Evolutionary conservation across 2,113 vertebrate genomes (phyloP).

Genomic region (Salvelinus sp.): DNA sequence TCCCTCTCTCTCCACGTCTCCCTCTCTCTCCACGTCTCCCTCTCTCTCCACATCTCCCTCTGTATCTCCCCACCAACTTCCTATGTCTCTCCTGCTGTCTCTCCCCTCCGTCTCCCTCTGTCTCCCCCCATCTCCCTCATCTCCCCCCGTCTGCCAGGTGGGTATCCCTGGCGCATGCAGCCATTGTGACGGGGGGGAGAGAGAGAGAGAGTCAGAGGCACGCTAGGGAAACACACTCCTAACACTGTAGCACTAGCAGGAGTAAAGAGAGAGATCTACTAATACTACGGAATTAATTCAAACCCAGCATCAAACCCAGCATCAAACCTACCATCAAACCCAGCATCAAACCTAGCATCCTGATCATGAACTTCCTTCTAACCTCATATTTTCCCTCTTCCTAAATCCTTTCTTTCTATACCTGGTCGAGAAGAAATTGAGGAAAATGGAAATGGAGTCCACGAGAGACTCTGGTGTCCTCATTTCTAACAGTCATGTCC

Average conservation of each 20-base stretch:
- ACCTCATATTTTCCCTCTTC: slow-evolving; percentile 27
- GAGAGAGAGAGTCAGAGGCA: not conserved
- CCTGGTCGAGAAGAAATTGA: slow-evolving; percentile 40
- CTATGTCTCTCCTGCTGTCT: not conserved
- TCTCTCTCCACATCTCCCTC: slow-evolving; percentile 38
- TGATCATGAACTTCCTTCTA: slow-evolving; percentile 22
- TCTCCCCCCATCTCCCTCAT: slow-evolving; percentile 4
- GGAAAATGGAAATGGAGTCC: slow-evolving; percentile 54
- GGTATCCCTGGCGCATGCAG: slow-evolving; percentile 40
- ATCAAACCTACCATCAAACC: not conserved
- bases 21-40: not conserved
- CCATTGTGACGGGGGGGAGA: slow-evolving; percentile 30
- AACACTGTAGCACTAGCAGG: not conserved
- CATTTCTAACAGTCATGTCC: slow-evolving; percentile 46
- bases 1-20: no score
- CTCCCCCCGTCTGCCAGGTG: slow-evolving; percentile 11
- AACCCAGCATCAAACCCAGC: no score
- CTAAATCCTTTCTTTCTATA: slow-evolving; percentile 45
- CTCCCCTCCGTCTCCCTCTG: slow-evolving; percentile 34
- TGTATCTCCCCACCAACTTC: slow-evolving; percentile 30
- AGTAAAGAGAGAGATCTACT: not conserved
- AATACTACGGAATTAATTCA: not conserved
- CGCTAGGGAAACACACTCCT: slow-evolving; percentile 25
- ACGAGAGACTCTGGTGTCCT: slow-evolving; percentile 52
- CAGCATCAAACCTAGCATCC: not conserved